Conservation (phyloP, 2,113 vertebrate species). For the Rhipidura dahli region DNA sequence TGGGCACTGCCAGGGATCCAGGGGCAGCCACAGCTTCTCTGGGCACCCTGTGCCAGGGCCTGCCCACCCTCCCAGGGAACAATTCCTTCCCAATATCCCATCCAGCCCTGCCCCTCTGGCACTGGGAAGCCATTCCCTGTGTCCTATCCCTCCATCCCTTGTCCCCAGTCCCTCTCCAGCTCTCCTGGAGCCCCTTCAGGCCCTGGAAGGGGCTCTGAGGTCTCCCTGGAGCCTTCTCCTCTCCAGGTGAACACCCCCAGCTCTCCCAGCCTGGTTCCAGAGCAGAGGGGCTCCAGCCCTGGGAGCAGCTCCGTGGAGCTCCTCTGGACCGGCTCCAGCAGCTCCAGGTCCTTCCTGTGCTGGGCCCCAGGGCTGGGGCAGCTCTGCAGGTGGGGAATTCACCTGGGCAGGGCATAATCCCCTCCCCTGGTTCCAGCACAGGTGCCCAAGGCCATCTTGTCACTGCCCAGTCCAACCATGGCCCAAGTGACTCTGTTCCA, state of each 20-base stretch:
- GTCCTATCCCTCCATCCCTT: background rate
- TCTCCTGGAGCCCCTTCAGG: background rate
- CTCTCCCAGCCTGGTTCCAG: background rate
- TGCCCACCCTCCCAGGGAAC: background rate
- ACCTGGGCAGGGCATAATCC: background rate
- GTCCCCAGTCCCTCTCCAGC: background rate
- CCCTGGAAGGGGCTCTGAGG: background rate
- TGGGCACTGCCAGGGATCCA: background rate
- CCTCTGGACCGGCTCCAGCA: background rate
- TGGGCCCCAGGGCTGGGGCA: background rate
- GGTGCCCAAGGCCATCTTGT: background rate
- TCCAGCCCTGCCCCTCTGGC: background rate
- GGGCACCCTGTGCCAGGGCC: background rate
- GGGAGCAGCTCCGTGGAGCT: rapidly evolving
- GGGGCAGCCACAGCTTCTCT: background rate
- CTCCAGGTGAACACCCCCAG: background rate
- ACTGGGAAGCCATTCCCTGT: background rate
- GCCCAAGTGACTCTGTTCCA: background rate
- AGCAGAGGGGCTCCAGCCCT: background rate
- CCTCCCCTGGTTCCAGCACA: background rate
- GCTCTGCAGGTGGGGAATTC: background rate
- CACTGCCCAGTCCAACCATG: rapidly evolving
- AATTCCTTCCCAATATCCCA: background rate
- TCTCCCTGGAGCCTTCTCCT: background rate
- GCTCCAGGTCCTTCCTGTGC: background rate